These are phyloP conservation scores for Epiblema foenella DNA, from an alignment of 2,888 invertebrate genomes.

Conservation along the genomic window DNA sequence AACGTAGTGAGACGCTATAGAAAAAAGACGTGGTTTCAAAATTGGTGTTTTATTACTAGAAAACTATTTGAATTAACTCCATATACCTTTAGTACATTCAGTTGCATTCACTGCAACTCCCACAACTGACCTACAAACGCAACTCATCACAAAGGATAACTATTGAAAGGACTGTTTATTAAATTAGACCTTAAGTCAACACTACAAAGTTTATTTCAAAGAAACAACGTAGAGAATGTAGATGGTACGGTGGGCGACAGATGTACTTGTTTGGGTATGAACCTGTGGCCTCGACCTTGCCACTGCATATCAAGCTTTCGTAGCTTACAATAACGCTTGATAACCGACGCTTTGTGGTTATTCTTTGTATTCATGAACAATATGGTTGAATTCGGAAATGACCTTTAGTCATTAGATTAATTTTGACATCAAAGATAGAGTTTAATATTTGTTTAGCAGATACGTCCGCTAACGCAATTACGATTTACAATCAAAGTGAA, in stretches of 20 bases:
- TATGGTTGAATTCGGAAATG: neutral
- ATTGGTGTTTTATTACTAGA: too few relatives aligned
- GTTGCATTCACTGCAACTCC: neutral
- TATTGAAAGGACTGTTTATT: constrained; percentile 5
- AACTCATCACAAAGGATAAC: constrained; percentile 1
- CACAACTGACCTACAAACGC: neutral
- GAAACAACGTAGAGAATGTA: neutral
- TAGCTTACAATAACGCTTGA: neutral
- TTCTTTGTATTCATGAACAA: neutral
- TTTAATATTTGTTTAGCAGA: too few relatives aligned
- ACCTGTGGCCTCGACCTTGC: constrained; percentile 24
- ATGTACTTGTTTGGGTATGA: neutral
- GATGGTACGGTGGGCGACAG: constrained; percentile 21
- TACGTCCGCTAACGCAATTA: too few relatives aligned
- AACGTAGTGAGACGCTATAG: too few relatives aligned
- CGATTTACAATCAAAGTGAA: too few relatives aligned
- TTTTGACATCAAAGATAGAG: neutral
- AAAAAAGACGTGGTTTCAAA: too few relatives aligned
- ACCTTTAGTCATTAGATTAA: neutral
- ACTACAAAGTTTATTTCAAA: neutral
- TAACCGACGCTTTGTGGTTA: neutral
- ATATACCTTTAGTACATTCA: constrained; percentile 2
- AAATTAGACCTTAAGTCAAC: neutral
- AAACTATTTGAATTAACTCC: neutral
- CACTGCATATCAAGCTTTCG: constrained; percentile 8